Conservation (phyloP, 2,113 vertebrate genomes). For the Grus americana region DNA sequence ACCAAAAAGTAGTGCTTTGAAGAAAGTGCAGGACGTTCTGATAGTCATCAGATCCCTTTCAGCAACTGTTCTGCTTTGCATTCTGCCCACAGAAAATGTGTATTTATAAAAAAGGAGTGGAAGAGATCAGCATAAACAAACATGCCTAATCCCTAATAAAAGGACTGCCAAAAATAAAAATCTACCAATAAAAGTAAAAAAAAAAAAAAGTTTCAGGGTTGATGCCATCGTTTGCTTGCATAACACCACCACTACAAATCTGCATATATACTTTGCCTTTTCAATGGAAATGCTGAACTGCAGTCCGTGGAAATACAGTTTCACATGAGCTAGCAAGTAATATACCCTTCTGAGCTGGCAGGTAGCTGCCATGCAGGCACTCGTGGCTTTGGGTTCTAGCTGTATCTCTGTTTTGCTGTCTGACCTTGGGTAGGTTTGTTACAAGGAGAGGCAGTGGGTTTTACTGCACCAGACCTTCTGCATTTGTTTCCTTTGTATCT, state of each 20-base stretch:
- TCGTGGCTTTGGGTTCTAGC: background rate
- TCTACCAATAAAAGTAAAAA: background rate
- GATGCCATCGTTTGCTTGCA: background rate
- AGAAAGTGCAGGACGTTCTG: background rate
- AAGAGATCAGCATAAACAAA: background rate
- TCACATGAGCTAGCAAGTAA: background rate
- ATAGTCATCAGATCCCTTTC: background rate
- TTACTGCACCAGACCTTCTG: background rate
- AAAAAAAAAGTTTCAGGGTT: background rate
- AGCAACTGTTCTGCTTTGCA: background rate
- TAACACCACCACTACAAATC: background rate
- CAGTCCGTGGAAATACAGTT: background rate
- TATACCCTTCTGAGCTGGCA: accelerated
- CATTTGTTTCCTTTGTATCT: background rate
- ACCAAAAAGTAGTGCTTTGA: background rate
- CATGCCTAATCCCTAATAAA: background rate
- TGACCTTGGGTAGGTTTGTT: background rate
- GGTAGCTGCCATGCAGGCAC: background rate
- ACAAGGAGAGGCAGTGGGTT: background rate
- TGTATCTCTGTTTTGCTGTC: background rate
- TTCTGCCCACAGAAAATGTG: slow-evolving; percentile 21
- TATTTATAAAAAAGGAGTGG: slow-evolving; percentile 25
- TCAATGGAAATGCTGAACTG: background rate
- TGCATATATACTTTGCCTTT: background rate
- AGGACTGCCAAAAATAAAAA: background rate